A percentile compares a stretch with the other conserved stretches of the same genome.
Conservation (phyloP, 2,797 vertebrate genomes). For the Diceros bicornis region DNA sequence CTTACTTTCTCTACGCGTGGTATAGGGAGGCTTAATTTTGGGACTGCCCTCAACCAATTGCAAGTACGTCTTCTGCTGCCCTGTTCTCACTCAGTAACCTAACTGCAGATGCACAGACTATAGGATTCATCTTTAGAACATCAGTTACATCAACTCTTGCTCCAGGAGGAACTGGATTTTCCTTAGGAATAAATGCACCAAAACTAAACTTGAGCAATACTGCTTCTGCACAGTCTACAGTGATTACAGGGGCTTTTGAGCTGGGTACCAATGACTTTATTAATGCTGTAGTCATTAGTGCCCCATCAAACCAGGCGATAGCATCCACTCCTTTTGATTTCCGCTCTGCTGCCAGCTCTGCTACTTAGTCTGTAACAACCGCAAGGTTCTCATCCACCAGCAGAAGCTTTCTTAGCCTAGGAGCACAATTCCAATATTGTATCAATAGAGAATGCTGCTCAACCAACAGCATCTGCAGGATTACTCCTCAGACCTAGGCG, state of each 20-base stretch:
- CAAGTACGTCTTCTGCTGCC: slow-evolving; percentile 77
- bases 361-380: slow-evolving; percentile 16
- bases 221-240: slow-evolving; percentile 80
- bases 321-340: slow-evolving; percentile 86
- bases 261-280: slow-evolving; percentile 82
- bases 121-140: slow-evolving; percentile 86
- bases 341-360: slow-evolving; percentile 27
- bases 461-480: neutral
- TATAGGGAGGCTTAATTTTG: slow-evolving; percentile 87
- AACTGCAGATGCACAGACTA: slow-evolving; percentile 60
- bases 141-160: neutral
- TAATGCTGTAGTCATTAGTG: slow-evolving; percentile 68
- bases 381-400: slow-evolving; percentile 85
- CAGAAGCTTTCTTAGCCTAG: neutral
- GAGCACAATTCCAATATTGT: neutral
- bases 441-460: neutral
- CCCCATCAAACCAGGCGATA: slow-evolving; percentile 81
- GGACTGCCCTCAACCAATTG: slow-evolving; percentile 76
- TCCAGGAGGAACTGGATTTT: slow-evolving; percentile 80
- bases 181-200: slow-evolving; percentile 84
- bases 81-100: slow-evolving; percentile 86
- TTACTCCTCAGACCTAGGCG: slow-evolving; percentile 67
- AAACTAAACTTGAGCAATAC: slow-evolving; percentile 88
- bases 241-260: slow-evolving; percentile 79
- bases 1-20: slow-evolving; percentile 84